phyloP scores from a whole-genome alignment of 2,797 vertebrate species.

The Esox masquinongy region DNA sequence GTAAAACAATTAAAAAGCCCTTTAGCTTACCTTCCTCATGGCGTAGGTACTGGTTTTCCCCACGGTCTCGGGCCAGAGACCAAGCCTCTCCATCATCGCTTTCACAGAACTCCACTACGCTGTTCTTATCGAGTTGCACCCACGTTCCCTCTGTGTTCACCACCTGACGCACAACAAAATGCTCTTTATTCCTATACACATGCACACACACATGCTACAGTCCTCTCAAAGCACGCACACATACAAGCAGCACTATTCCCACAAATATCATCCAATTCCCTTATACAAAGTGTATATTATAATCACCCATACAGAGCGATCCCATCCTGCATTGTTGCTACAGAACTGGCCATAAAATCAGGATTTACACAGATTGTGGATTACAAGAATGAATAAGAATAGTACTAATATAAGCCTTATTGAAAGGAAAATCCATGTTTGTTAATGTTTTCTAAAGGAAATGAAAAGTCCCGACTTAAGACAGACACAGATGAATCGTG shows the following conservation, averaged over 20 bases:
- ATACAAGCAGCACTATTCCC: constrained; percentile 26
- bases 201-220: constrained; percentile 1
- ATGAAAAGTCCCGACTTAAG: constrained; percentile 52
- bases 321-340: not conserved
- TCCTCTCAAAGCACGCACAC: constrained; percentile 45
- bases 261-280: constrained; percentile 20
- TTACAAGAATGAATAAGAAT: constrained; percentile 22
- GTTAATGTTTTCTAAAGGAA: constrained; percentile 55
- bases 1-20: not conserved
- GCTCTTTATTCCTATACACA: constrained; percentile 60
- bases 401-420: constrained; percentile 55
- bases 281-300: not conserved
- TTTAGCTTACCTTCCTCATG: constrained; percentile 90
- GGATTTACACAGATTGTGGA: constrained; percentile 42
- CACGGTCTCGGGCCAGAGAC: constrained; percentile 96
- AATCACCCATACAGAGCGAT: not conserved
- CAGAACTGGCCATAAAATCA: constrained; percentile 10
- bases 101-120: constrained; percentile 99
- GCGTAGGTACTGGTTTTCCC: constrained; percentile 96
- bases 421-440: constrained; percentile 60
- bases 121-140: constrained; percentile 99
- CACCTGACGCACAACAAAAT: constrained; percentile 85
- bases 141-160: constrained; percentile 96
- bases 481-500: constrained; percentile 52
- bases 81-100: constrained; percentile 98